Base-by-base conservation (phyloP, 2,113 vertebrate species). In the western clawed frog (Xenopus tropicalis) region DNA sequence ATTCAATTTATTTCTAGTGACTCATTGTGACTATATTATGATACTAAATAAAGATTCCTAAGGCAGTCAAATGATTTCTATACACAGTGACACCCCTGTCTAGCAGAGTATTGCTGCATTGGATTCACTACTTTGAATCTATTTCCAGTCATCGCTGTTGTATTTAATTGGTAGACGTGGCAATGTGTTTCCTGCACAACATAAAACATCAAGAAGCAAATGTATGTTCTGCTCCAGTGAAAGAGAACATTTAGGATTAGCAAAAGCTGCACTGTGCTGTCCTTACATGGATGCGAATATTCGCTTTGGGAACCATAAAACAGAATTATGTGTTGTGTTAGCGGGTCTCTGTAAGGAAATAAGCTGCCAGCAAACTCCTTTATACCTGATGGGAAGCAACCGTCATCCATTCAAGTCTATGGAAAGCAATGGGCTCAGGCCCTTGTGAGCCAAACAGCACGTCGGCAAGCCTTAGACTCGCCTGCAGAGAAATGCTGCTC, bases 261-360 rank as follows among this genome's bases (percentile, higher is more conserved):
- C 16, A n/a, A 54, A 4, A n/a, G 52, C 52, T 54, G 52, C 52
- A n/a, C 19, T 54, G 52, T 17, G 52, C 19, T n/a, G 52, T 54
- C 52, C 52, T 54, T 54, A 54, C 52, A 54, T 54, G 52, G 52
- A 54, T n/a, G 52, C 3, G 52, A n/a, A 54, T 54, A 54, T n/a
- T n/a, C 19, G 19, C 52, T 54, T 17, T 20, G 52, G 52, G 52
- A 54, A n/a, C 52, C 16, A 54, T 54, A 54, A 54, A 54, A 54
- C 16, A 20, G 52, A 54, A 17, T 54, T 17, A 54, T 54, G 52
- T 54, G 16, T 54, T 54, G 17, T n/a, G 19, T 54, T 54, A 17
- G 52, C 52, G 19, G 52, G 52, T 54, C 52, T 54, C 16, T 54
- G 52, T 54, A n/a, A 54, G 52, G 17, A 54, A 54, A 54, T 54